Base-by-base conservation (phyloP, 2,888 invertebrate species). In the Hypena proboscidalis region DNA sequence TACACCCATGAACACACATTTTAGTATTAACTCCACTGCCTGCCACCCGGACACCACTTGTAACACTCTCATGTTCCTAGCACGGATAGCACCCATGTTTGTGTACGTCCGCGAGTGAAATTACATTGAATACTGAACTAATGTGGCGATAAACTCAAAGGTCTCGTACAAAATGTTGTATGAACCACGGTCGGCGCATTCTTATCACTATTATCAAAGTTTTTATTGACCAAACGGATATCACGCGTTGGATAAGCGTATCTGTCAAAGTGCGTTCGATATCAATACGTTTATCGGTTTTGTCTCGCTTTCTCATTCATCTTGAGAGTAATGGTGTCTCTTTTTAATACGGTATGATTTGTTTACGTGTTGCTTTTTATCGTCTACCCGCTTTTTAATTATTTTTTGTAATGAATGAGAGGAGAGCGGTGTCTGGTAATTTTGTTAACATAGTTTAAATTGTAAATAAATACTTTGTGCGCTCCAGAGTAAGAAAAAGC, bases 41-140 rank as follows among this genome's bases (percentile, higher is more conserved):
- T 76, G 71, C 85, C 87, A 85, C 0, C 90, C 90, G 0, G 80
- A 70, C 0, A 89, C 76, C n/a, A 77, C 58, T 68, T 83, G 64
- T 20, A 90, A 66, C 15, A 85, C 78, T 55, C 80, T 77, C 37
- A 43, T 13, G 5, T 64, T 69, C 50, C 64, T 74, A 31, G 65
- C 78, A 67, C 85, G 71, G 89, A 89, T 74, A 31, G 65, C 78
- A 67, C 85, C 72, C 89, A 89, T 89, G 23, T 29, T 65, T 5
- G 10, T 15, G 8, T 20, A n/a, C n/a, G n/a, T n/a, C n/a, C n/a
- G n/a, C n/a, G n/a, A n/a, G n/a, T 41, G 10, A 19, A 10, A 15
- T 13, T 3, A 9, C 13, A 27, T 26, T 20, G 4, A 10, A 9
- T 25, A 22, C 31, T 20, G 6, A 6, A 40, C 20, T 15, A 41